Evolutionary conservation across 2,113 vertebrate species (phyloP).

Genomic region (Amazona vittata): DNA sequence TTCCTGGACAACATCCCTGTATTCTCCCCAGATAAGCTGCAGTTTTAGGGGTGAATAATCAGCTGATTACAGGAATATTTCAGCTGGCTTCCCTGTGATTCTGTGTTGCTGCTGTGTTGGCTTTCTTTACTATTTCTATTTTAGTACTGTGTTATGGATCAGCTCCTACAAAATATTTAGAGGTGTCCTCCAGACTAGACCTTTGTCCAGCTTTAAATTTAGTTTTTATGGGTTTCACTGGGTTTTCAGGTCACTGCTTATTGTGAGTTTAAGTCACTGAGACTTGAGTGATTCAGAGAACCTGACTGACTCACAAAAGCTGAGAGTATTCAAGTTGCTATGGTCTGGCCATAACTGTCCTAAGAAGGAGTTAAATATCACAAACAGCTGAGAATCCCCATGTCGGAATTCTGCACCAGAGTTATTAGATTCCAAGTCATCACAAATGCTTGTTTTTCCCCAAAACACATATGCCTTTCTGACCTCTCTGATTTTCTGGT

Average conservation of each 20-base stretch:
- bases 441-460: not conserved
- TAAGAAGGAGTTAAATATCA: not conserved
- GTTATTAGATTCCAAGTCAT: not conserved
- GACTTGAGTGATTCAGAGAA: not conserved
- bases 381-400: not conserved
- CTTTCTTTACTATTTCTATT: not conserved
- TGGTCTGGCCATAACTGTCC: not conserved
- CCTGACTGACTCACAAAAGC: not conserved
- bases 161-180: not conserved
- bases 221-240: not conserved
- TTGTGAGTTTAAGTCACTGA: not conserved
- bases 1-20: no score
- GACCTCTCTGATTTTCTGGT: slow-evolving; percentile 26
- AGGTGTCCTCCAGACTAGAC: not conserved
- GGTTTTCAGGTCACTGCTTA: not conserved
- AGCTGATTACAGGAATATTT: not conserved
- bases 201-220: not conserved
- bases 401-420: not conserved
- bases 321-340: not conserved
- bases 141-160: not conserved
- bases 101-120: not conserved
- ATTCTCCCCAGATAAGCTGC: not conserved
- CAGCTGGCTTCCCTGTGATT: not conserved
- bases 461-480: not conserved
- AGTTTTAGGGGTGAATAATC: not conserved